Base-by-base conservation (phyloP, 2,797 vertebrate species). In the Cuculus canorus region DNA sequence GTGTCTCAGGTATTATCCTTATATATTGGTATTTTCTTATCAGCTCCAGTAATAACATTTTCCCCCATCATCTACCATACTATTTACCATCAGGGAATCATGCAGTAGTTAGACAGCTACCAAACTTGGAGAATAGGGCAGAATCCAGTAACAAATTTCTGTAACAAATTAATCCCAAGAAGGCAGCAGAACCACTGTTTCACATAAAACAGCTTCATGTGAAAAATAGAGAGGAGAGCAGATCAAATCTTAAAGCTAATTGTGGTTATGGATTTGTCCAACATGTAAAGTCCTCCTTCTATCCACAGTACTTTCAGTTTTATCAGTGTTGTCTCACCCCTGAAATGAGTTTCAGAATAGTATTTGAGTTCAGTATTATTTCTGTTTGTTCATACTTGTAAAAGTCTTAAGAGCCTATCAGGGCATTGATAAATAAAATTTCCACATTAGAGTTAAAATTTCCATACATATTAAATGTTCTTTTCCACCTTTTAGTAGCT, bases 381-480 rank as follows among this genome's bases (percentile, higher is more conserved):
- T 92, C 41, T 94, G 28, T 79, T 96, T 69, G 4, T 78, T 93
- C 35, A 59, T 15, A 35, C 37, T 76, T 89, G 59, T 37, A 79
- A 73, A 70, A 92, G 53, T 95, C 79, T 91, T 77, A 94, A 82
- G 84, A 70, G 72, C 32, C 91, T 82, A 93, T 86, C 11, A 88
- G 25, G n/a, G 66, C 52, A 92, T 80, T 18, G 23, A 92, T 66
- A 93, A 92, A 88, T 81, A 83, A 90, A 89, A 32, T 92, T 95
- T 71, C 61, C 77, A 87, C 22, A 78, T 93, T 85, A 91, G 77
- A 95, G 72, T 5, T 86, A 70, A 95, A 96, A 95, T 96, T 97
- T 96, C 82, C 92, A 95, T 97, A 95, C 75, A 90, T 96, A 93
- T 95, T 95, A 91, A 95, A 87, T 79, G n/a, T 48, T 90, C 72